Evolutionary conservation across 1,140 invertebrate genomes (phyloP).

Genomic region (Radopholus similis): DNA sequence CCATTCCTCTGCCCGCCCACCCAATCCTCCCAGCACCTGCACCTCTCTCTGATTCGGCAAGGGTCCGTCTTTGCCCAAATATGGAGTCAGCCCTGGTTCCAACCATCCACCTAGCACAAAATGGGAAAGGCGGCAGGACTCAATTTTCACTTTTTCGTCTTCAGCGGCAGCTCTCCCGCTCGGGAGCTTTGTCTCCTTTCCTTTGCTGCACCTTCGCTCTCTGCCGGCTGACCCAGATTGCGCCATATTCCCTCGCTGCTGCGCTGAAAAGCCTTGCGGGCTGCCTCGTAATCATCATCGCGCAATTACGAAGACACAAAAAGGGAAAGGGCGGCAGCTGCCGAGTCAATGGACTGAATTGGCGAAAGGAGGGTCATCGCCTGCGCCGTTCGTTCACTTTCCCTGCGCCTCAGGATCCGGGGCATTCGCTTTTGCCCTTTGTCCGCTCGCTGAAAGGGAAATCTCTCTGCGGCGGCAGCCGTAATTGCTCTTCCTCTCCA

Average conservation of each 20-base stretch:
- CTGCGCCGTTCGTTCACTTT: not conserved
- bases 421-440: not conserved
- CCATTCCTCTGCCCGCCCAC: not conserved
- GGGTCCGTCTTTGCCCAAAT: not conserved
- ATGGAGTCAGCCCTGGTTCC: not conserved
- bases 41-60: not conserved
- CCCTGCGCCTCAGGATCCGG: no score
- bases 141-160: conserved; percentile 1
- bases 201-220: not conserved
- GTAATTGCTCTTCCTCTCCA: conserved; percentile 4
- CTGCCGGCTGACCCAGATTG: conserved; percentile 21
- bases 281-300: not conserved
- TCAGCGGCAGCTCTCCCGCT: not conserved
- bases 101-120: not conserved
- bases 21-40: not conserved
- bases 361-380: no score
- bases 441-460: not conserved
- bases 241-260: conserved; percentile 16
- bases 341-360: no score
- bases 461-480: not conserved
- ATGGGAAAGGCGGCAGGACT: not conserved
- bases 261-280: not conserved
- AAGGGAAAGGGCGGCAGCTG: no score
- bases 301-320: conserved; percentile 5
- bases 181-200: not conserved